Evolutionary conservation across 2,113 vertebrate species (phyloP).

Genomic region (Rhabdornis inornatus): DNA sequence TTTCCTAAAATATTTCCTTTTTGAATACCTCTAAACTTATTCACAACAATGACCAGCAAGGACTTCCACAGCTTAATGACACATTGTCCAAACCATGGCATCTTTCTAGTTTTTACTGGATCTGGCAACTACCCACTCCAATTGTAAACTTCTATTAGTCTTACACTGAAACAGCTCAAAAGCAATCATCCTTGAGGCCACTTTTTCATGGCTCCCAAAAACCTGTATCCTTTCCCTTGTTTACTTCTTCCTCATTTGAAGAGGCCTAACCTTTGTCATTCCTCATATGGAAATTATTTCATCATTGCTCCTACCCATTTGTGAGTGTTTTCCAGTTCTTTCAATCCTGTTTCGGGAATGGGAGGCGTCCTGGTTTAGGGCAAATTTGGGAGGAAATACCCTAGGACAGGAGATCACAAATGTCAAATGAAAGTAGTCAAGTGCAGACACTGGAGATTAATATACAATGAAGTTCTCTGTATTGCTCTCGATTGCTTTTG

Average conservation of each 20-base stretch:
- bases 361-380: background rate
- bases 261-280: background rate
- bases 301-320: background rate
- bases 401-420: background rate
- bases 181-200: background rate
- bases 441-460: background rate
- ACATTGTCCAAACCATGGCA: accelerated
- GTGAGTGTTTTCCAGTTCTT: background rate
- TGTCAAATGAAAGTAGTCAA: background rate
- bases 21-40: background rate
- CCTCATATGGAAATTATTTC: background rate
- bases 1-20: background rate
- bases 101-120: background rate
- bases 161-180: background rate
- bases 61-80: background rate
- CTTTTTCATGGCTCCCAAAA: background rate
- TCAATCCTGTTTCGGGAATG: background rate
- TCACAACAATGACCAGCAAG: background rate
- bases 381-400: background rate
- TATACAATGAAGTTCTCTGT: background rate
- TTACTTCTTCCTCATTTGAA: background rate
- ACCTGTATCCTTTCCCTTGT: background rate
- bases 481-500: background rate
- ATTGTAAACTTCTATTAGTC: background rate
- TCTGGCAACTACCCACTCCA: background rate